Evolutionary conservation across 2,113 vertebrate genomes (phyloP).

Genomic region (Dipodomys stephensi): DNA sequence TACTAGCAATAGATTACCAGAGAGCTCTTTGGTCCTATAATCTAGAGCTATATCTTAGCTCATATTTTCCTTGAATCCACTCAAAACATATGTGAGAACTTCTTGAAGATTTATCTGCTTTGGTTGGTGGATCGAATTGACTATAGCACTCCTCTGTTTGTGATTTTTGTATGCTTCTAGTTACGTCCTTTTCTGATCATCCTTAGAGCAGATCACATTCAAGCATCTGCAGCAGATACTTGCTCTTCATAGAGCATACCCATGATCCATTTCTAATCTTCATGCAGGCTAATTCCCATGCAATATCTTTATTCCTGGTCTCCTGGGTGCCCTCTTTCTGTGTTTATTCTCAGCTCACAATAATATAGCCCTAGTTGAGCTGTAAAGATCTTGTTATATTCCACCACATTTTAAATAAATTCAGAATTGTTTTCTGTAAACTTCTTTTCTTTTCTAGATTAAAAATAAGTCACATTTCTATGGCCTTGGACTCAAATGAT

Average conservation of each 20-base stretch:
- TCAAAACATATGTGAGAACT: conserved; percentile 3
- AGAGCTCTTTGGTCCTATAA: not conserved
- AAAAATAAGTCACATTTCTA: not conserved
- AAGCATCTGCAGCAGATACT: not conserved
- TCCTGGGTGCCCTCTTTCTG: not conserved
- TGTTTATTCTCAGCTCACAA: not conserved
- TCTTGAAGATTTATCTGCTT: conserved; percentile 5
- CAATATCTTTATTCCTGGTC: not conserved
- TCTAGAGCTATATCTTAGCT: not conserved
- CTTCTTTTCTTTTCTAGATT: not conserved
- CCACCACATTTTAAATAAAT: not conserved
- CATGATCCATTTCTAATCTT: not conserved
- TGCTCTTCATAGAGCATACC: not conserved
- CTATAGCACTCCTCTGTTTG: not conserved
- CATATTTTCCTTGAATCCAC: not conserved
- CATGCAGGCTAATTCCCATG: not conserved
- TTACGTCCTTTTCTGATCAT: not conserved
- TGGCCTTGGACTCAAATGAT: not conserved
- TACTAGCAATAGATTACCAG: not conserved
- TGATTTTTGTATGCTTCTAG: not conserved
- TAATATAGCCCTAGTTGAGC: not conserved
- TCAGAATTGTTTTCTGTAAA: not conserved
- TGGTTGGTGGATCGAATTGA: not conserved
- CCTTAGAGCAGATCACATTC: not conserved
- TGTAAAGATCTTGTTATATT: not conserved